Percentiles rank a stretch among this genome's conserved stretches.
Conservation (phyloP, 2,113 vertebrate species). For the Hippolais icterina region DNA sequence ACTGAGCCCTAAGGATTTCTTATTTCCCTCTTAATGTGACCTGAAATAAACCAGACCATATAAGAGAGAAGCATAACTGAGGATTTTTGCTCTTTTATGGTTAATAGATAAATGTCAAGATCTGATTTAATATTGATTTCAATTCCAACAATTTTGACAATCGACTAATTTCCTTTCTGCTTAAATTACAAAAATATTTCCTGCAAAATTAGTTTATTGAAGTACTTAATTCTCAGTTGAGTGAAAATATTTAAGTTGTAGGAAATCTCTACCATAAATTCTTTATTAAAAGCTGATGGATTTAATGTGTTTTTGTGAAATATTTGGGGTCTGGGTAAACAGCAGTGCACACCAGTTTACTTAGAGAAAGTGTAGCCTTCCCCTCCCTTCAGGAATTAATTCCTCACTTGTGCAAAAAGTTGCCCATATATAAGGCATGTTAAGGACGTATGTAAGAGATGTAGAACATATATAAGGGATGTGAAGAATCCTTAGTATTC, state of each 20-base stretch:
- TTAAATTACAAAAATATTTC: not conserved
- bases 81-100: not conserved
- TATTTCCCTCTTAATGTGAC: not conserved
- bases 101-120: not conserved
- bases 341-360: not conserved
- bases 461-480: not conserved
- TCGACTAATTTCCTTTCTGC: not conserved
- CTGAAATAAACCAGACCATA: not conserved
- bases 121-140: not conserved
- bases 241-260: not conserved
- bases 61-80: not conserved
- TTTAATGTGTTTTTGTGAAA: not conserved
- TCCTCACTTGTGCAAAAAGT: not conserved
- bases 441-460: not conserved
- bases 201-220: not conserved
- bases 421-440: not conserved
- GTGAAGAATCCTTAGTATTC: not conserved
- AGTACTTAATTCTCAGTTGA: not conserved
- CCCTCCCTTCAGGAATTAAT: not conserved
- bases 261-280: not conserved
- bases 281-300: not conserved
- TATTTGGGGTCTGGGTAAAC: not conserved
- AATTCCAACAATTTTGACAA: not conserved
- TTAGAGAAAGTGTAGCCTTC: not conserved
- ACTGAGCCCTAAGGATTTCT: not conserved